These are phyloP conservation scores for Pseudomugil gertrudae DNA, from an alignment of 2,797 vertebrate genomes.

Conservation along the genomic window DNA sequence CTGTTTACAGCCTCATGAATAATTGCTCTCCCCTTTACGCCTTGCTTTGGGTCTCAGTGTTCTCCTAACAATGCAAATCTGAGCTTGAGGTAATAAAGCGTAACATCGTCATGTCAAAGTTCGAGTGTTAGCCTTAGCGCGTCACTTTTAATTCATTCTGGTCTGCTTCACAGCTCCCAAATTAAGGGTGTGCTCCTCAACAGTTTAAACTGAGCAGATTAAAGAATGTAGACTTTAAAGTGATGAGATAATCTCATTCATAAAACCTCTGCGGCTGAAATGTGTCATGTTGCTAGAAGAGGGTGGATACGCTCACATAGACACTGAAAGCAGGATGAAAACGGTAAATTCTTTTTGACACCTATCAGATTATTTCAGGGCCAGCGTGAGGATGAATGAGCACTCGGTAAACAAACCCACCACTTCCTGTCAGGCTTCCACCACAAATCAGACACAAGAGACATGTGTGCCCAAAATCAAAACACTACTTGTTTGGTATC, in stretches of 20 bases:
- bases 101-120: conserved; percentile 42
- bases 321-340: conserved; percentile 56
- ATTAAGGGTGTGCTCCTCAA: conserved; percentile 39
- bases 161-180: conserved; percentile 30
- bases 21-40: conserved; percentile 27
- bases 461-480: conserved; percentile 14
- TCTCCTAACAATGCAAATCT: conserved; percentile 22
- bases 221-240: conserved; percentile 50
- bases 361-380: conserved; percentile 64
- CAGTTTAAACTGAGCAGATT: conserved; percentile 65
- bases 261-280: conserved; percentile 49
- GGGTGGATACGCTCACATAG: conserved; percentile 13
- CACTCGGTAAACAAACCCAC: conserved; percentile 67
- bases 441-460: conserved; percentile 37
- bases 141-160: conserved; percentile 63
- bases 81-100: conserved; percentile 40
- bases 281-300: conserved; percentile 47
- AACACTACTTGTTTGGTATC: conserved; percentile 24
- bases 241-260: conserved; percentile 63
- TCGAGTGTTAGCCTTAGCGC: conserved; percentile 42
- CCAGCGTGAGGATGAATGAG: conserved; percentile 42
- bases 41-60: conserved; percentile 17
- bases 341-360: conserved; percentile 73
- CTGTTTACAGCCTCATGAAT: conserved; percentile 70
- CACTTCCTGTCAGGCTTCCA: conserved; percentile 45